Conservation (phyloP, 2,113 vertebrate genomes). For the Phoenicopterus ruber region DNA sequence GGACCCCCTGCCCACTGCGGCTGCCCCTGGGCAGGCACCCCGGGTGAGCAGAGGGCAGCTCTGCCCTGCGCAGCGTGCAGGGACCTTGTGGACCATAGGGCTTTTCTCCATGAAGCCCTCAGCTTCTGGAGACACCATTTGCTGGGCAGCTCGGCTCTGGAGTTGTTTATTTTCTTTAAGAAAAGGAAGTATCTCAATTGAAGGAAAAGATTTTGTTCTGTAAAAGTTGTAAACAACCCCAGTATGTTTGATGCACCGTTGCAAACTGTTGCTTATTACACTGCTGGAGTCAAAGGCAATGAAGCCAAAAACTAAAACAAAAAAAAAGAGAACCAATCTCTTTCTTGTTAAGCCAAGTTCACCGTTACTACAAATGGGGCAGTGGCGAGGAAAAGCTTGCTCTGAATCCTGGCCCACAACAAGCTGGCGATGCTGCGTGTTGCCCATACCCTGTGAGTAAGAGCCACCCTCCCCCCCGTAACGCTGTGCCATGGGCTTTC, state of each 20-base stretch:
- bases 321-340: neutral
- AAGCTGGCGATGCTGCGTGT: neutral
- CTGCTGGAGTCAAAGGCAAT: neutral
- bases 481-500: neutral
- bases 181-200: neutral
- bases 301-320: neutral
- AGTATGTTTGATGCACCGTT: neutral
- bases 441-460: neutral
- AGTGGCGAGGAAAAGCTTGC: neutral
- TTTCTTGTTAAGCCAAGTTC: neutral
- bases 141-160: neutral
- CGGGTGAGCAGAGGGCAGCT: neutral
- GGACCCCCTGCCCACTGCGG: neutral
- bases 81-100: neutral
- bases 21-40: neutral
- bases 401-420: neutral
- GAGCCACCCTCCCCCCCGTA: neutral
- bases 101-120: neutral
- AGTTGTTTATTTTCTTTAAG: neutral
- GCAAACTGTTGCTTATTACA: neutral
- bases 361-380: neutral
- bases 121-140: neutral
- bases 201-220: neutral
- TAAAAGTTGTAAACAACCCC: neutral
- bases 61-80: neutral